Evolutionary conservation across 1,140 invertebrate species (phyloP), one percentile per base, ranked within the genome.

Genomic region (Muscidifurax raptorellus): DNA sequence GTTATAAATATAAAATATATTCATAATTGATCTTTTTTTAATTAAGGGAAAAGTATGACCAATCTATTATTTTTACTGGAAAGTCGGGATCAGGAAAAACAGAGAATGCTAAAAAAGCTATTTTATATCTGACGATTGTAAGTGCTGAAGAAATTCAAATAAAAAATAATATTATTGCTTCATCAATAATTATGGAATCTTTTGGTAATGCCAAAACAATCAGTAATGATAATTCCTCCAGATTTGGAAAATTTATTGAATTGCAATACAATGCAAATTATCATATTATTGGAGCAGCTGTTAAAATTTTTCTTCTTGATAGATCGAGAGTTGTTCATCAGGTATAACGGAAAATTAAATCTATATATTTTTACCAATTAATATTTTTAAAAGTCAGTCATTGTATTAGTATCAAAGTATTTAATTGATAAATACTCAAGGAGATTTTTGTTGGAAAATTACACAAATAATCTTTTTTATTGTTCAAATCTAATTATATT

Each of bases 201-300:
- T 99, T 99, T 87, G 99, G 99, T 47, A 99, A 99, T 94, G 99
- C 99, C 0, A 99, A 99, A 94, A 99, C 99, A 0, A 99, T 97
- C 0, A 94, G 98, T 47, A 99, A 99, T 92, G 98, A 99, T 91
- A 99, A 99, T 93, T 99, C 98, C 81, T 99, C 98, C 15, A 94
- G 99, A 67, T 99, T 99, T 94, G 98, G 97, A 30, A 97, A 97
- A 91, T 97, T 99, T 91, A 99, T 99, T 72, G 97, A 99, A 93
- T 96, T 99, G 67, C 96, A 98, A 87, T 99, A 99, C 90, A 97
- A 96, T 89, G 96, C 96, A 84, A 93, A 94, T 81, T 96, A 96
- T 90, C 94, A 96, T 87, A 98, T 99, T 86, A 95, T 96, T 83
- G 98, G 98, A 0, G 99, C 98, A 13, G 97, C 97, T 85, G 99